Conservation (phyloP, 2,113 vertebrate genomes). For the Aptenodytes patagonicus region DNA sequence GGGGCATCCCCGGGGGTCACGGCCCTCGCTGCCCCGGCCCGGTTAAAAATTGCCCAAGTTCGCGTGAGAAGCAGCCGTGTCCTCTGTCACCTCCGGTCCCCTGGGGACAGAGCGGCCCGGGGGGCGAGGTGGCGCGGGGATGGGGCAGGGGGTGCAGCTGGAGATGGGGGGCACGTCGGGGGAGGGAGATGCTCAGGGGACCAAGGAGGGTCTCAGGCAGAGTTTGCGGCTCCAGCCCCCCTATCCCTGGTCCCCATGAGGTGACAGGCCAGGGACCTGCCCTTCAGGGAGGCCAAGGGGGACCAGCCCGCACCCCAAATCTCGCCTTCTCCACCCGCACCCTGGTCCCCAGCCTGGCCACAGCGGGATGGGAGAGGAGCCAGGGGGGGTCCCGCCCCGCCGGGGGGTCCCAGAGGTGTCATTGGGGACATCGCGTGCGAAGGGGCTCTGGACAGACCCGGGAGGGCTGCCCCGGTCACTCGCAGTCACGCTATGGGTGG, state of each 20-base stretch:
- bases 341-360: neutral
- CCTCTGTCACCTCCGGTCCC: neutral
- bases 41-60: conserved; percentile 22
- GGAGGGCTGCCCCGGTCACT: conserved; percentile 12
- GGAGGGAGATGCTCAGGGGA: neutral
- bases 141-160: neutral
- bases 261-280: neutral
- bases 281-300: neutral
- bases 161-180: neutral
- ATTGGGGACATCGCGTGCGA: conserved; percentile 46
- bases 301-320: neutral
- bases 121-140: neutral
- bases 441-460: neutral
- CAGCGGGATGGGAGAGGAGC: neutral
- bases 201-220: neutral
- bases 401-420: neutral
- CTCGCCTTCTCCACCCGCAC: neutral
- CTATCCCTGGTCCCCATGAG: neutral
- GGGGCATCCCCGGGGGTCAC: neutral
- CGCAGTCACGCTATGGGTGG: conserved; percentile 39
- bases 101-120: neutral
- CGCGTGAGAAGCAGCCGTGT: neutral
- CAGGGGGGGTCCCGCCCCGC: neutral
- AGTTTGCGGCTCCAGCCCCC: neutral
- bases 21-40: neutral